Evolutionary conservation across 1,140 invertebrate species (phyloP).

Genomic region (Caenorhabditis elegans): WBcel235 BX284604.4:8936501-8937000

Average conservation of each 20-base stretch:
- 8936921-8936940: too few relatives aligned
- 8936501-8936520: conserved; percentile 15
- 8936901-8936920: too few relatives aligned
- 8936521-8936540: background rate
- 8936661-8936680: conserved; percentile 23
- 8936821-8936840: too few relatives aligned
- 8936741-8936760: background rate
- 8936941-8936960: background rate
- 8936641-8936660: background rate
- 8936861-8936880: too few relatives aligned
- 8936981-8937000: background rate
- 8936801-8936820: too few relatives aligned
- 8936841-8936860: too few relatives aligned
- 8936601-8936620: too few relatives aligned
- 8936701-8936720: background rate
- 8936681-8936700: background rate
- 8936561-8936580: too few relatives aligned
- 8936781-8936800: background rate
- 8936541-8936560: too few relatives aligned
- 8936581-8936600: too few relatives aligned
- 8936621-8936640: too few relatives aligned
- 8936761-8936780: background rate
- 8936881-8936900: too few relatives aligned
- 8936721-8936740: background rate
- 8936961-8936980: background rate